Evolutionary conservation across 2,888 invertebrate species (phyloP).

Genomic region (Lissocephala sabroskyi): DNA sequence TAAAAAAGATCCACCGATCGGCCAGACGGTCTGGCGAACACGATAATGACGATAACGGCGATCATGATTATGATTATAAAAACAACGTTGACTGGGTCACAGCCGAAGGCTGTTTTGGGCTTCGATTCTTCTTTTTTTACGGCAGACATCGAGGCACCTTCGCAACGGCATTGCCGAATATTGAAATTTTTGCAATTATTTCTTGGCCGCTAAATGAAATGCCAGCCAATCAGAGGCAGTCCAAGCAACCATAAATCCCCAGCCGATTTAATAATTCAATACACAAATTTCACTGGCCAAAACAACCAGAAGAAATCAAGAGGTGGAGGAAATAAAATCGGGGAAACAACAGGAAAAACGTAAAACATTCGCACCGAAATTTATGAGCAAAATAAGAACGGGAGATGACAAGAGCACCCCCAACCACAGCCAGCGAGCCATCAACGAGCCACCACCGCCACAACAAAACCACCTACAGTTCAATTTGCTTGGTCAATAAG

Average conservation of each 20-base stretch:
- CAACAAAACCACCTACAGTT: slow-evolving; percentile 62
- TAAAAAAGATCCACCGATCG: no score
- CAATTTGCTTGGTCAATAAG: slow-evolving; percentile 45
- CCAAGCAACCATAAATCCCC: slow-evolving; percentile 49
- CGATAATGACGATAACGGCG: slow-evolving; percentile 11
- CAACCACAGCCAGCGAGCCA: slow-evolving; percentile 27
- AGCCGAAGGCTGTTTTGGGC: slow-evolving; percentile 53
- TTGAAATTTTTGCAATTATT: no score
- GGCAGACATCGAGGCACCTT: slow-evolving; percentile 65
- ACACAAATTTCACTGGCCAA: slow-evolving; percentile 59
- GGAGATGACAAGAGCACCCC: slow-evolving; percentile 67
- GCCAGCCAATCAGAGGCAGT: not conserved
- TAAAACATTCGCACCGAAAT: slow-evolving; percentile 56
- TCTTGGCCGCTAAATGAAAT: slow-evolving; percentile 50
- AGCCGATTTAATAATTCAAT: slow-evolving; percentile 62
- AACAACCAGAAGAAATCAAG: slow-evolving; percentile 43
- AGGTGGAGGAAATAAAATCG: slow-evolving; percentile 17
- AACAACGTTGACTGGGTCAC: slow-evolving; percentile 44
- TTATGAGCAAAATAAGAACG: slow-evolving; percentile 68
- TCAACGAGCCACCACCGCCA: slow-evolving; percentile 23
- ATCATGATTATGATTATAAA: slow-evolving; percentile 14
- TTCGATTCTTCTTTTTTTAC: slow-evolving; percentile 62
- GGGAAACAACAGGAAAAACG: slow-evolving; percentile 36
- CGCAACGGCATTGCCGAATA: no score
- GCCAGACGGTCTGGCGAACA: not conserved